Conservation (phyloP, 2,888 invertebrate genomes). For the Oeneis ivallda region DNA sequence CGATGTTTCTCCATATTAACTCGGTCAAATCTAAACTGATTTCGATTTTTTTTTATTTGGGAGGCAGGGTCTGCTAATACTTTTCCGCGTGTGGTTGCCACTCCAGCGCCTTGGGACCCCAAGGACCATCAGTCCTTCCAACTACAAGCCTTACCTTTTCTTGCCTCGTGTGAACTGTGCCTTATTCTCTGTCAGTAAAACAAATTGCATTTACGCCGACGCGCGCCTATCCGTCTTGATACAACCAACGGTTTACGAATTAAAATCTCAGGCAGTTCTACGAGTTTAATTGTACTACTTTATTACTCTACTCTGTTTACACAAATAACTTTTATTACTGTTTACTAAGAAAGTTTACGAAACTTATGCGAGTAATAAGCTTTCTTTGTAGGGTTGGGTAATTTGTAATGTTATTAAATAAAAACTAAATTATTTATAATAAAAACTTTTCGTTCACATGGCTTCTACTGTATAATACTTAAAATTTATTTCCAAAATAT, state of each 20-base stretch:
- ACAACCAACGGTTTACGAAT: constrained; percentile 12
- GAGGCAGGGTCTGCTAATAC: too few relatives aligned
- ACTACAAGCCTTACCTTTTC: too few relatives aligned
- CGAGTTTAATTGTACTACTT: constrained; percentile 15
- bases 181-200: constrained; percentile 23
- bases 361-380: background rate
- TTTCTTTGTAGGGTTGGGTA: background rate
- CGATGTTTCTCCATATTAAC: too few relatives aligned
- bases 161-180: constrained; percentile 8
- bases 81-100: too few relatives aligned
- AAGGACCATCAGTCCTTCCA: too few relatives aligned
- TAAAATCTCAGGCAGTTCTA: constrained; percentile 2
- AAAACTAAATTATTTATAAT: background rate
- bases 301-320: background rate
- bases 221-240: constrained; percentile 11
- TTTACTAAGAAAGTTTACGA: background rate
- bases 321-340: constrained; percentile 5
- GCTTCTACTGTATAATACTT: background rate
- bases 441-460: background rate
- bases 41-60: too few relatives aligned
- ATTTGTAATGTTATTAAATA: too few relatives aligned
- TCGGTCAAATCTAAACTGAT: too few relatives aligned
- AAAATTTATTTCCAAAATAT: background rate
- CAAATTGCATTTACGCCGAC: constrained; percentile 17
- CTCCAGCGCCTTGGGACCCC: too few relatives aligned